Base-by-base conservation (phyloP, 2,797 vertebrate genomes). In the Ara ararauna region DNA sequence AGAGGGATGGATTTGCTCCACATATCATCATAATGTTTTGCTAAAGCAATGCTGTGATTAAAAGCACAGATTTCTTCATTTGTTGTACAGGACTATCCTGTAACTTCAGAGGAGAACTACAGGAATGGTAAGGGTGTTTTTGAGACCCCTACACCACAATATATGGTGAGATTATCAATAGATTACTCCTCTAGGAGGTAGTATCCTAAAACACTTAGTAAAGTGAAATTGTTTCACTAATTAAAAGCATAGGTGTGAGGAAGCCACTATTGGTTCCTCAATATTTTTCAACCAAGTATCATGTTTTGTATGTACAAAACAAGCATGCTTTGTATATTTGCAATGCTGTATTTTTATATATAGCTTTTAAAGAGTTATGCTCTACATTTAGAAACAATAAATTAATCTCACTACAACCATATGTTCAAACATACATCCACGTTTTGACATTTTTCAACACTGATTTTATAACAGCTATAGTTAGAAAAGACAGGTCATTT, bases 401-500 rank as follows among this genome's bases (percentile, higher is more conserved):
- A 23, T 64, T 32, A 81, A 76, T 92, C 34, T 70, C 48, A 53
- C 27, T 40, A 54, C 34, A 67, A 6, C 32, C 13, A 16, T 66
- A 32, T 42, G 40, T 82, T 94, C 79, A 66, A 85, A 83, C 26
- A 78, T 11, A 10, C 30, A 40, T 66, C 67, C 5, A 6, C 42
- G 11, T 54, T 80, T 65, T 68, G 38, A 21, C 44, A 12, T 71
- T 72, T 78, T 50, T 75, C 62, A 88, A 80, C 56, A 72, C 24
- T 47, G 23, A 34, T 85, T 71, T 90, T 65, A 7, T 67, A 83
- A 85, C 30, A 90, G 66, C 30, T 21, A 32, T 78, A 73, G 64
- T 56, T 89, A 93, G 81, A 96, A 92, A 97, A 95, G 56, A 89
- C 29, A 67, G 27, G 94, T 94, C 64, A 87, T 95, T 94, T 65